phyloP scores from a whole-genome alignment of 2,113 vertebrate genomes.

The Pangasianodon gigas region DNA sequence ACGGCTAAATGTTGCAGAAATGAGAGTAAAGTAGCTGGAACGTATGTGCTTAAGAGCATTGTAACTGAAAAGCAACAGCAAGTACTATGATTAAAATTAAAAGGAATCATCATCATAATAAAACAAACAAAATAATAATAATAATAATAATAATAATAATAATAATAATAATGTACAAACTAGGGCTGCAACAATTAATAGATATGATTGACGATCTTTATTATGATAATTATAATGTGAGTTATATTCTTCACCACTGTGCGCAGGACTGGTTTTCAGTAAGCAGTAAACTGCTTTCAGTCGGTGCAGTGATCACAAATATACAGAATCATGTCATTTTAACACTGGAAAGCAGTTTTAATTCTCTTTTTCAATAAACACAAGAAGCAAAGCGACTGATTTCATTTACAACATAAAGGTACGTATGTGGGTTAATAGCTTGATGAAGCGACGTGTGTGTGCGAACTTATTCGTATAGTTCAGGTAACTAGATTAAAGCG shows the following conservation, averaged over 20 bases:
- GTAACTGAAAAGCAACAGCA: background rate
- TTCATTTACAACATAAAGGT: background rate
- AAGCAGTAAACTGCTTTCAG: too few species aligned
- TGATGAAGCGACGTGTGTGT: background rate
- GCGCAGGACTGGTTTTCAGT: too few species aligned
- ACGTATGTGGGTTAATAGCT: background rate
- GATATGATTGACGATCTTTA: background rate
- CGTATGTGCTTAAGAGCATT: background rate
- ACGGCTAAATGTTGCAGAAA: background rate
- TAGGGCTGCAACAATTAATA: background rate
- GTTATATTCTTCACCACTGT: background rate
- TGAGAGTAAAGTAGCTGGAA: background rate
- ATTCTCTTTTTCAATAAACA: background rate
- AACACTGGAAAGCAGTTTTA: background rate
- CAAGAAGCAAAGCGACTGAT: background rate
- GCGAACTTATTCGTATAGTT: background rate
- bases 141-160: background rate
- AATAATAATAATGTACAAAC: background rate
- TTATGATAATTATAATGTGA: background rate
- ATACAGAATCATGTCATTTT: background rate
- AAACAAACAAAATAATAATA: background rate
- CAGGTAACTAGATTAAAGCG: background rate
- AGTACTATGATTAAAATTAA: background rate
- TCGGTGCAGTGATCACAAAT: background rate
- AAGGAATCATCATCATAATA: background rate